These are phyloP conservation scores for Cetonia aurata DNA, from an alignment of 2,888 invertebrate species.

Conservation along the genomic window DNA sequence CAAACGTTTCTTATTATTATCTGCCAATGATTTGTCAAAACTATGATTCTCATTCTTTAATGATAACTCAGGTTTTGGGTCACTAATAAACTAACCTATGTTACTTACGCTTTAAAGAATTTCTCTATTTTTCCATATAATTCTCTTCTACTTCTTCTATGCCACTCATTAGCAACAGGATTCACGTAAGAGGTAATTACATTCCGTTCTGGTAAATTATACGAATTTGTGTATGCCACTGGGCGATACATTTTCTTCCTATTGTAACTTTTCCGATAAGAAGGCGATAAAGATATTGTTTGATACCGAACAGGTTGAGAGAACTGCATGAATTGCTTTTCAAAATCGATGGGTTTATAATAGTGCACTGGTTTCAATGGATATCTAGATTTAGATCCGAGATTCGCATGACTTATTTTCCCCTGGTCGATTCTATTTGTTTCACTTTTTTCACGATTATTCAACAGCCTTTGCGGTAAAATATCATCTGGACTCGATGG, in stretches of 20 bases:
- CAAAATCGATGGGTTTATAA: conserved; percentile 22
- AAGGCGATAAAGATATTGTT: conserved; percentile 31
- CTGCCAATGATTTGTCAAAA: too few relatives aligned
- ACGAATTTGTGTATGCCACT: not conserved
- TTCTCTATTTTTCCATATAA: conserved; percentile 74
- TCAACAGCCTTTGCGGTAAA: not conserved
- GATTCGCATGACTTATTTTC: conserved; percentile 13
- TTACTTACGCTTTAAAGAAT: conserved; percentile 74
- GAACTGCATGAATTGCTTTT: conserved; percentile 18
- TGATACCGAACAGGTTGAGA: conserved; percentile 25
- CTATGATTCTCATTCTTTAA: too few relatives aligned
- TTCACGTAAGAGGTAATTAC: conserved; percentile 45
- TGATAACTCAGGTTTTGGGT: too few relatives aligned
- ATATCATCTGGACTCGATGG: conserved; percentile 67
- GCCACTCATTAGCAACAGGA: conserved; percentile 66
- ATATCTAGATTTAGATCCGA: not conserved
- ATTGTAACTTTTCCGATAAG: conserved; percentile 34
- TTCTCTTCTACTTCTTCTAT: conserved; percentile 73
- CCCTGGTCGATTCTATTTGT: conserved; percentile 25
- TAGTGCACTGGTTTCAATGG: conserved; percentile 16
- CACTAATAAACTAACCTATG: not conserved
- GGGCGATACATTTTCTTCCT: conserved; percentile 28
- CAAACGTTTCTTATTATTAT: too few relatives aligned
- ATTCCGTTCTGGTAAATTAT: not conserved
- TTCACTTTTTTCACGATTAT: not conserved